Base-by-base conservation (phyloP, 2,888 invertebrate genomes). In the Pterostichus niger region DNA sequence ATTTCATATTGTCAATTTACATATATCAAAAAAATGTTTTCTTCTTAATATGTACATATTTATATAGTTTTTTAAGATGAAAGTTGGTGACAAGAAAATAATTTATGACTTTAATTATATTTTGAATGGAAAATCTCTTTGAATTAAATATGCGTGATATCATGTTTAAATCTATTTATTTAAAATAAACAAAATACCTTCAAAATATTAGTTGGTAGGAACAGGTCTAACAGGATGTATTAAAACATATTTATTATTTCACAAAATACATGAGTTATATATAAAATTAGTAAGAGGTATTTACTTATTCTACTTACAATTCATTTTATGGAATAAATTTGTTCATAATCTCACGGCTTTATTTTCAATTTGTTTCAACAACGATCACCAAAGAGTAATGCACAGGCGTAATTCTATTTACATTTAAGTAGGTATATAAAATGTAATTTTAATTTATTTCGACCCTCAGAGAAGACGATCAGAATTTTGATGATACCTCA, bases 301-400 rank as follows among this genome's bases (percentile, higher is more conserved):
- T 40, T 40, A 40, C 0, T 40, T 6, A 52, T 52, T 52, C 52
- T 13, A n/a, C 24, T 71, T 44, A 44, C 3, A 40, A 56, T 77
- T 77, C 13, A 77, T 56, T 77, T 40, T 11, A 17, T 7, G 17
- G 17, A 56, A 77, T 56, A 77, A 54, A 77, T 77, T 77, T 56
- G 17, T 5, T 31, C 24, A 4, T 77, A 77, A 77, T 77, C 77
- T 56, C n/a, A 11, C 6, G 56, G 77, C 77, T 77, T 77, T 77
- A 77, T 77, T 77, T 77, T 77, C 77, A 77, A 77, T 77, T 77
- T 77, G 56, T 56, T 77, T 59, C 6, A 52, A 64, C 35, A 52
- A 24, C 71, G 71, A 71, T 44, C 71, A 71, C 10, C 64, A 64
- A 71, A 71, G 46, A 71, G 44, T 64, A 35, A 35, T 64, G 64